These are phyloP conservation scores for Panthera leo DNA, from an alignment of 2,113 vertebrate species.

Conservation along the genomic window DNA sequence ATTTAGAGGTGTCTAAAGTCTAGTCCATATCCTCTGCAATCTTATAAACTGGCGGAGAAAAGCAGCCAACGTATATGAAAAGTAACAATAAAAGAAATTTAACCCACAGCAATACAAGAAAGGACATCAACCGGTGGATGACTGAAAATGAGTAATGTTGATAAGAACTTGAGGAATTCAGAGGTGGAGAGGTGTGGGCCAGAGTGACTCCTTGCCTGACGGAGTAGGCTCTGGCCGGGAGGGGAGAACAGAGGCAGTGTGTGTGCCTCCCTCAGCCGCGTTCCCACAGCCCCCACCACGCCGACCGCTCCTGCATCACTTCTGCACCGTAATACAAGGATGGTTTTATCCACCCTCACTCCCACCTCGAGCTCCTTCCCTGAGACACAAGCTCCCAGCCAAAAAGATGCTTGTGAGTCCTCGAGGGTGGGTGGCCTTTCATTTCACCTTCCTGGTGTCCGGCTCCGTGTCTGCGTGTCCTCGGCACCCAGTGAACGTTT, in stretches of 20 bases:
- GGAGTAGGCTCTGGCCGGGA: constrained; percentile 57
- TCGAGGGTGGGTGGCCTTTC: constrained; percentile 38
- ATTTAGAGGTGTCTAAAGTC: background rate
- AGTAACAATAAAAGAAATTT: constrained; percentile 33
- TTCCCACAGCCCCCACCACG: constrained; percentile 1
- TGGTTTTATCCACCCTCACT: constrained; percentile 64
- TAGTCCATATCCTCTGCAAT: background rate
- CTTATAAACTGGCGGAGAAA: background rate
- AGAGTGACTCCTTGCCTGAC: constrained; percentile 47
- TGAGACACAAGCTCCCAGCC: background rate
- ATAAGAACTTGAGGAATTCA: constrained; percentile 77
- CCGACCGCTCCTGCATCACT: constrained; percentile 53
- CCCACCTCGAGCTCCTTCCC: background rate
- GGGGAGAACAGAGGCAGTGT: constrained; percentile 73
- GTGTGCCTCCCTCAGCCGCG: background rate
- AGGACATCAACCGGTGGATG: constrained; percentile 61
- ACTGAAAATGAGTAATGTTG: constrained; percentile 71
- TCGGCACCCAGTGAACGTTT: constrained; percentile 29
- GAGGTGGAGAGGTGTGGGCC: constrained; percentile 74
- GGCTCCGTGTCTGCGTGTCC: constrained; percentile 10
- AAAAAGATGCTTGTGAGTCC: constrained; percentile 39
- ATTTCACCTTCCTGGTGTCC: constrained; percentile 27
- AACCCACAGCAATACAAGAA: constrained; percentile 41
- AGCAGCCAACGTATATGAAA: background rate
- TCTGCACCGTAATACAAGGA: constrained; percentile 69